These are phyloP conservation scores for Mirza zaza DNA, from an alignment of 2,113 vertebrate genomes.

Conservation along the genomic window DNA sequence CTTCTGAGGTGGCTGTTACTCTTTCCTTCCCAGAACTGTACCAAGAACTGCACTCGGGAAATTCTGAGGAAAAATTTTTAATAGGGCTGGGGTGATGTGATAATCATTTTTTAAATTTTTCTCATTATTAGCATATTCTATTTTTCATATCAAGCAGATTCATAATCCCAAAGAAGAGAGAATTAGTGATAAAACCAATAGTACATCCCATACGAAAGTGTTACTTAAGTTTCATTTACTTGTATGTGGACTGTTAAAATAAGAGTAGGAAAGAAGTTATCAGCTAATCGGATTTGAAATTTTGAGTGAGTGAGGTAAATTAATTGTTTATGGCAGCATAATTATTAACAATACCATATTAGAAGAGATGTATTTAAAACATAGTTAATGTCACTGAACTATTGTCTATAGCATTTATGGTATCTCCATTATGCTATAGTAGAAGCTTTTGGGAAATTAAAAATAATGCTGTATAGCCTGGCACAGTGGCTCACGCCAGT, in stretches of 20 bases:
- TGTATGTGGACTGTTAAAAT: not conserved
- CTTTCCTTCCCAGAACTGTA: not conserved
- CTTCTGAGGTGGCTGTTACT: not conserved
- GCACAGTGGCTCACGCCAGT: no score
- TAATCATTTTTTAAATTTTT: constrained; percentile 72
- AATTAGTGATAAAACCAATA: constrained; percentile 62
- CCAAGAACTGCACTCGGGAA: not conserved
- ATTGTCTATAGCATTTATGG: not conserved
- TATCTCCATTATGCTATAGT: not conserved
- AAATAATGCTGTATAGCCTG: not conserved
- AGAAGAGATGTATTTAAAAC: constrained; percentile 24
- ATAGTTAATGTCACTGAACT: not conserved
- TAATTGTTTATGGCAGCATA: not conserved
- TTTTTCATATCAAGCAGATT: constrained; percentile 66
- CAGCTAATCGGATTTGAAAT: not conserved
- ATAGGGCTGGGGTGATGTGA: constrained; percentile 28
- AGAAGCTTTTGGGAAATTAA: constrained; percentile 14
- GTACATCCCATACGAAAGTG: not conserved
- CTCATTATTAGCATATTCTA: constrained; percentile 54
- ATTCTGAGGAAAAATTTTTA: constrained; percentile 73
- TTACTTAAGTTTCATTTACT: constrained; percentile 21
- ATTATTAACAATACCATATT: not conserved
- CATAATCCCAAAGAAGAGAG: constrained; percentile 67
- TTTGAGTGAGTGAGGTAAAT: not conserved
- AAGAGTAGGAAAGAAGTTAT: not conserved